These are phyloP conservation scores for Lasioglossum lativentre DNA, from an alignment of 2,888 invertebrate species.

Conservation along the genomic window DNA sequence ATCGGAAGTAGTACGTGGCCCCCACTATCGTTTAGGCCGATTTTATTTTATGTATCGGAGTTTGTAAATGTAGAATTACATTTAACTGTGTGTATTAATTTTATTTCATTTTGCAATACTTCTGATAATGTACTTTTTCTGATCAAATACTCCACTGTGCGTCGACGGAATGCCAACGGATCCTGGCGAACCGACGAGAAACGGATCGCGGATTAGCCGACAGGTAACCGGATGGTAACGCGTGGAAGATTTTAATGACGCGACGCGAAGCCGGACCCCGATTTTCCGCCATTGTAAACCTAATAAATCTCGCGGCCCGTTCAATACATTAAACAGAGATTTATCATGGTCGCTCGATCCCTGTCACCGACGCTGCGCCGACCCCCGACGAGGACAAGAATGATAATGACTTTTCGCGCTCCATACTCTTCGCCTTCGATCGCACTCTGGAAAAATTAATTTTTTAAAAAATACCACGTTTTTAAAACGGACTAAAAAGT, in stretches of 20 bases:
- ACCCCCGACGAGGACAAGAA: slow-evolving; percentile 47
- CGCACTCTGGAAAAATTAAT: not conserved
- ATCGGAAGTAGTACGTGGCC: too few species aligned
- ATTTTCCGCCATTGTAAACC: slow-evolving; percentile 43
- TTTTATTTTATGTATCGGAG: too few species aligned
- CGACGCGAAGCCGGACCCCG: slow-evolving; percentile 14
- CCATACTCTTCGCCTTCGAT: slow-evolving; percentile 50
- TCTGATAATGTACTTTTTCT: not conserved
- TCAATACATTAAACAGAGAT: slow-evolving; percentile 69
- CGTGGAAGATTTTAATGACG: slow-evolving; percentile 22
- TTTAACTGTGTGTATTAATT: not conserved
- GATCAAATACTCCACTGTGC: too few species aligned
- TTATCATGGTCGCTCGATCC: slow-evolving; percentile 61
- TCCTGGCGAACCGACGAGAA: not conserved
- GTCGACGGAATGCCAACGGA: not conserved
- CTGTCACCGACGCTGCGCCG: slow-evolving; percentile 61
- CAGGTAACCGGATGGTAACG: slow-evolving; percentile 1
- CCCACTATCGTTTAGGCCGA: too few species aligned
- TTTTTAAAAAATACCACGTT: too few species aligned
- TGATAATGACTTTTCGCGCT: slow-evolving; percentile 65
- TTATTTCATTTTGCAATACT: not conserved
- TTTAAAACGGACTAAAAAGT: too few species aligned
- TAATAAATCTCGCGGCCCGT: slow-evolving; percentile 51
- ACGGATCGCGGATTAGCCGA: not conserved
- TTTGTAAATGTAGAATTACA: too few species aligned